phyloP scores from a whole-genome alignment of 1,140 invertebrate species.

The Drosophila kohkoa region DNA sequence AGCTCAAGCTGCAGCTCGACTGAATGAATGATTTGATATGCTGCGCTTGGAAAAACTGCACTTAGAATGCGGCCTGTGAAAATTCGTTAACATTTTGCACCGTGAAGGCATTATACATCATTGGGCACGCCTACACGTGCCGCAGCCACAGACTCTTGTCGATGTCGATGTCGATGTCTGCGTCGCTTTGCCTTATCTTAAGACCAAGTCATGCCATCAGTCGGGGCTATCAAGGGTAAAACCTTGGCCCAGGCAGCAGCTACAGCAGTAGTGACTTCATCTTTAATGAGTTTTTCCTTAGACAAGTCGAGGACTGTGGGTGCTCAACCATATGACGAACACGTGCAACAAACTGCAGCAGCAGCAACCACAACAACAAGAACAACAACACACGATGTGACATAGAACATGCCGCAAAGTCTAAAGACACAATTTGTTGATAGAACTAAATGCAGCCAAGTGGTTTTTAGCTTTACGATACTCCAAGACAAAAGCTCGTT shows the following conservation, averaged over 20 bases:
- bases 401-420: conserved; percentile 1
- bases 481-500: not conserved
- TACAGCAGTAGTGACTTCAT: conserved; percentile 13
- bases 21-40: conserved; percentile 76
- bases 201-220: conserved; percentile 70
- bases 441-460: not conserved
- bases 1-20: conserved; percentile 18
- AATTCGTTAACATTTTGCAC: conserved; percentile 78
- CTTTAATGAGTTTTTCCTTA: conserved; percentile 51
- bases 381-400: conserved; percentile 1
- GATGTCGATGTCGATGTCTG: not conserved
- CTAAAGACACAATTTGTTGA: conserved; percentile 6
- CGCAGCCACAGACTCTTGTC: not conserved
- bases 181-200: conserved; percentile 59
- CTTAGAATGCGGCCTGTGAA: conserved; percentile 75
- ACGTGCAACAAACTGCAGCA: conserved; percentile 22
- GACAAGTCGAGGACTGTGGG: conserved; percentile 5
- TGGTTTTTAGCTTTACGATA: not conserved
- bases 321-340: conserved; percentile 14
- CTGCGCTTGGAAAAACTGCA: conserved; percentile 70
- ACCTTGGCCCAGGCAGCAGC: conserved; percentile 46
- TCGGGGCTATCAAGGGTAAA: conserved; percentile 51
- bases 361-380: too few species aligned
- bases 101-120: conserved; percentile 77
- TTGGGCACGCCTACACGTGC: conserved; percentile 76